A percentile compares a stretch with the other conserved stretches of the same genome.
Conservation (phyloP, 1,140 invertebrate genomes). For the Heliconius eleuchia region DNA sequence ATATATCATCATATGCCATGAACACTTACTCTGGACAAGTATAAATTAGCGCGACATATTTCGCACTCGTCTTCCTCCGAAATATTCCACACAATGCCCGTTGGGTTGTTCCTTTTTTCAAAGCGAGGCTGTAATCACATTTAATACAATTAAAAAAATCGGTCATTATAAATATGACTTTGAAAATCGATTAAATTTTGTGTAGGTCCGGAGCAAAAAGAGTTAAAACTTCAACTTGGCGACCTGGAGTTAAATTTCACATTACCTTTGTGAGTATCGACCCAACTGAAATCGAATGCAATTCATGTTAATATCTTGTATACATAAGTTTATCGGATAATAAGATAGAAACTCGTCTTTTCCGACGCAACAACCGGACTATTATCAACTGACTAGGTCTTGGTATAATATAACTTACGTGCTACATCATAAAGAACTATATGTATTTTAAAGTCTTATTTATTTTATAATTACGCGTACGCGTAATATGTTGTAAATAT, state of each 20-base stretch:
- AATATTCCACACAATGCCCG: neutral
- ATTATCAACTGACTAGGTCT: neutral
- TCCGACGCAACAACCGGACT: neutral
- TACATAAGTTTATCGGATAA: no score
- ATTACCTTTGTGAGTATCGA: no score
- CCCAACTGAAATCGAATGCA: no score
- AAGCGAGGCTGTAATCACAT: neutral
- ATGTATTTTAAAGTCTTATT: no score
- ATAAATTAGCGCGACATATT: conserved; percentile 5
- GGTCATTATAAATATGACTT: no score
- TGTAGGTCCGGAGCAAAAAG: no score
- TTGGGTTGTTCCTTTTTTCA: neutral
- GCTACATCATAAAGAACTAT: neutral
- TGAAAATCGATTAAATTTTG: no score
- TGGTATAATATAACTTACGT: neutral
- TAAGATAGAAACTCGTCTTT: neutral
- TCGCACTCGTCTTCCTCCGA: neutral
- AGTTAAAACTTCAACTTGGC: no score
- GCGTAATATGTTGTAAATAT: no score
- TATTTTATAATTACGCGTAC: no score
- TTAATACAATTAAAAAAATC: neutral
- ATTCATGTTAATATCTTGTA: no score
- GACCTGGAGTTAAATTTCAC: no score
- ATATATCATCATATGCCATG: neutral
- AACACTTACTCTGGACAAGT: neutral